Evolutionary conservation across 2,888 invertebrate species (phyloP).

Genomic region (Drosophila borborema): DNA sequence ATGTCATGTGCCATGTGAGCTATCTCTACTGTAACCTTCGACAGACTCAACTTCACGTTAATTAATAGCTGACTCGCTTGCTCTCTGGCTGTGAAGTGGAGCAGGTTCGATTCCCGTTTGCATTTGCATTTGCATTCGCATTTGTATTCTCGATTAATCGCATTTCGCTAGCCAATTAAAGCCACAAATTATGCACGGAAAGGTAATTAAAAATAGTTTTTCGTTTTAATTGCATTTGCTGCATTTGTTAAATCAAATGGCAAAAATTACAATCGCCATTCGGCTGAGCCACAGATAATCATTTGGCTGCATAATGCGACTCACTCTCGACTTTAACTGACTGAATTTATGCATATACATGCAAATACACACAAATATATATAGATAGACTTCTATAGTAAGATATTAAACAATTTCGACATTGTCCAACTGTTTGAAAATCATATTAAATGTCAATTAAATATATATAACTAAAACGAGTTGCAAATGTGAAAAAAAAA

Average conservation of each 20-base stretch:
- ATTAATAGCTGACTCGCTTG: conserved; percentile 4
- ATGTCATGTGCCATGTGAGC: conserved; percentile 1
- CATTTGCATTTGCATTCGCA: conserved; percentile 9
- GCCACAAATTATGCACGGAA: conserved; percentile 70
- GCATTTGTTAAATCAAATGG: conserved; percentile 60
- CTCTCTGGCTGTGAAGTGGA: not conserved
- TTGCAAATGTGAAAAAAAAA: conserved; percentile 1
- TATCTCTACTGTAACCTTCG: not conserved
- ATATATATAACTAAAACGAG: not conserved
- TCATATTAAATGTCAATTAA: conserved; percentile 60
- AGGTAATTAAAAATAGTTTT: conserved; percentile 69
- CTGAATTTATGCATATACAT: not conserved
- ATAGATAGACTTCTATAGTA: not conserved
- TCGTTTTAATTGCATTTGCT: conserved; percentile 66
- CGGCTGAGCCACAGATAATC: conserved; percentile 36
- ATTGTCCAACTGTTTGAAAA: conserved; percentile 36
- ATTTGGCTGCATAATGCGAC: conserved; percentile 43
- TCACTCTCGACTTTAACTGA: not conserved
- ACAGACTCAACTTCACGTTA: conserved; percentile 1
- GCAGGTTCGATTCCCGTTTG: not conserved
- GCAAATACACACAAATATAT: not conserved
- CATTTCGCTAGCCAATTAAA: conserved; percentile 57
- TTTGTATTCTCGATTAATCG: conserved; percentile 62
- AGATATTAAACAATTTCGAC: conserved; percentile 24
- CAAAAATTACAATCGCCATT: conserved; percentile 33